Evolutionary conservation across 2,888 invertebrate genomes (phyloP).

Genomic region (Saturnia japonica): DNA sequence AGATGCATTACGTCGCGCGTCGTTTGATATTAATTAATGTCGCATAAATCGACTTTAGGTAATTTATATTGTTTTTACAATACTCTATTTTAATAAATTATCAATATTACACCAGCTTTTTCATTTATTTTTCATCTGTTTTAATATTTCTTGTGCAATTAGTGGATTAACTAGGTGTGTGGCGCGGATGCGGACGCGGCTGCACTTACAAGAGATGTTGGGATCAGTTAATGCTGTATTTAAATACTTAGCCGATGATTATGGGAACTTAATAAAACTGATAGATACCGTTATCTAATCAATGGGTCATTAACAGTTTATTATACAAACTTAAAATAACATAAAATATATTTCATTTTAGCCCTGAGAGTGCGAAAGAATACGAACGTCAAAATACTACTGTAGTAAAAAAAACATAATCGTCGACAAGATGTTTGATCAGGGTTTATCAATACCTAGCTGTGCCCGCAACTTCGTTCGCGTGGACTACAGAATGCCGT

Average conservation of each 20-base stretch:
- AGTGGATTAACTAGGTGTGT: no score
- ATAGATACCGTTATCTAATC: not conserved
- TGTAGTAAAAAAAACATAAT: no score
- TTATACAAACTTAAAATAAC: no score
- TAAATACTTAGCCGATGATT: not conserved
- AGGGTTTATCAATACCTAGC: no score
- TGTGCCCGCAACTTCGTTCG: no score
- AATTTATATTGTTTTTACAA: not conserved
- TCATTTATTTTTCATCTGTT: not conserved
- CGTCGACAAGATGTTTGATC: no score
- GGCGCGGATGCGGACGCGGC: no score
- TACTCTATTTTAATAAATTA: not conserved
- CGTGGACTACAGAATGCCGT: no score
- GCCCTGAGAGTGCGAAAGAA: no score
- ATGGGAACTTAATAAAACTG: not conserved
- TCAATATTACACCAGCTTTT: not conserved
- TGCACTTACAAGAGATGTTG: not conserved
- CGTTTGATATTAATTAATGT: not conserved
- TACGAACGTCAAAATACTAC: no score
- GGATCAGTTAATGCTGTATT: not conserved
- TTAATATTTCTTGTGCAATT: not conserved
- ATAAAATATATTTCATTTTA: no score
- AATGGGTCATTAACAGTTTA: no score
- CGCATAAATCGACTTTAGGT: not conserved
- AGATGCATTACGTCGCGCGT: not conserved